phyloP scores from a whole-genome alignment of 2,113 vertebrate genomes.

The Sapajus apella region DNA sequence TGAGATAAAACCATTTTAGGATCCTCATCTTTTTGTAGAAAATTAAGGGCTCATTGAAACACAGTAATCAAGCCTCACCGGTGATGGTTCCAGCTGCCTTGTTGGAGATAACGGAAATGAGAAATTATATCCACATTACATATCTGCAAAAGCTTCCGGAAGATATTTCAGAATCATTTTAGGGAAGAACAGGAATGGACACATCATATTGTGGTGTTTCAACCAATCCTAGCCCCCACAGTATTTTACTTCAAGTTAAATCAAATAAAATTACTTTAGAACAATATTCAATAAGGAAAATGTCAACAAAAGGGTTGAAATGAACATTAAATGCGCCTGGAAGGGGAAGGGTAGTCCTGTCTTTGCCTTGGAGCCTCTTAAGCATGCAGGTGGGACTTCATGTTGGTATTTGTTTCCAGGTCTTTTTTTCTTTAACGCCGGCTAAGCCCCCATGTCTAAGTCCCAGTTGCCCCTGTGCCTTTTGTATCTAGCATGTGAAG shows the following conservation, averaged over 20 bases:
- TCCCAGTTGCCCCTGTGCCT: neutral
- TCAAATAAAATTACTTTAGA: neutral
- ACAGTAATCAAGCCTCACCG: neutral
- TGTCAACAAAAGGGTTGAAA: neutral
- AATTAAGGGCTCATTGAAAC: slow-evolving; percentile 22
- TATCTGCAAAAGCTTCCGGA: neutral
- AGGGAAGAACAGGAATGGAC: neutral
- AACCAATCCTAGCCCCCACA: neutral
- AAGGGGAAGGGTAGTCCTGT: neutral
- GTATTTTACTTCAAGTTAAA: slow-evolving; percentile 7
- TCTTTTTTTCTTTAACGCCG: neutral
- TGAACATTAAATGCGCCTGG: neutral
- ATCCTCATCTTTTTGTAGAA: slow-evolving; percentile 44
- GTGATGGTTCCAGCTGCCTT: neutral
- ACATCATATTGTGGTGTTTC: neutral
- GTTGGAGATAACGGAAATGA: neutral
- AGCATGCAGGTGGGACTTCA: neutral
- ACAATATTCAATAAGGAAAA: neutral
- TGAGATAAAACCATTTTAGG: slow-evolving; percentile 30
- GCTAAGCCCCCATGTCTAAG: neutral
- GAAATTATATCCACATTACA: neutral
- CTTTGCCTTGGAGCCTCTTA: neutral
- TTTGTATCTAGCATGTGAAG: neutral
- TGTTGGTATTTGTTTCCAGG: neutral
- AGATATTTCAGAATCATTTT: neutral